Base-by-base conservation (phyloP, 1,140 invertebrate genomes). In the Acromyrmex heyeri region DNA sequence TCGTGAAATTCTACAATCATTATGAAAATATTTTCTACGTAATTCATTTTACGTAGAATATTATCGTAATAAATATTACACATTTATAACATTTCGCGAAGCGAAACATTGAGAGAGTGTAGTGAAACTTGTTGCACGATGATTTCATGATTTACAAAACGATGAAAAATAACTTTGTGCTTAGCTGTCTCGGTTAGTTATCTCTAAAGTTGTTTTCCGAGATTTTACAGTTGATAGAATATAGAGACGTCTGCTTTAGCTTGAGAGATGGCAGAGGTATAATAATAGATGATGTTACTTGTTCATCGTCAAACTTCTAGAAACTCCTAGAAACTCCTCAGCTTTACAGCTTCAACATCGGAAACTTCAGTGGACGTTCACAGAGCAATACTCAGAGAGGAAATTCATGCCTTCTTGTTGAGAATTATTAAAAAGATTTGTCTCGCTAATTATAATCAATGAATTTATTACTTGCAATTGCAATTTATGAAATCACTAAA, bases 301-400 rank as follows among this genome's bases (percentile, higher is more conserved):
- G 34, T 38, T 67, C 21, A 14, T 75, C 2, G 5, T 65, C 3
- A 48, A 57, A 27, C 38, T 65, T 61, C 34, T 24, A 10, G 21
- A 30, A 34, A 67, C n/a, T 67, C 34, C 64, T 44, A 53, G 18
- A 67, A n/a, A 27, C 27, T 78, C 2, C 6, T 21, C 4, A 30
- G 62, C 61, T 78, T 50, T 53, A 53, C 2, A 78, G 38, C 14
- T 30, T 67, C 59, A 38, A 69, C 75, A 55, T 82, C n/a, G 67
- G 79, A 61, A 87, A 67, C 53, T 87, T 89, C 64, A 87, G 53
- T 18, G 48, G 27, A 53, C 62, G 38, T 8, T 21, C 57, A 62
- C n/a, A 61, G 10, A 34, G 18, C 27, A n/a, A 7, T 8, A 44
- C n/a, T 8, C 6, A 24, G 18, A n/a, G 14, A 21, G 27, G n/a